These are phyloP conservation scores for Campoletis raptor DNA, from an alignment of 2,888 invertebrate species.

Conservation along the genomic window DNA sequence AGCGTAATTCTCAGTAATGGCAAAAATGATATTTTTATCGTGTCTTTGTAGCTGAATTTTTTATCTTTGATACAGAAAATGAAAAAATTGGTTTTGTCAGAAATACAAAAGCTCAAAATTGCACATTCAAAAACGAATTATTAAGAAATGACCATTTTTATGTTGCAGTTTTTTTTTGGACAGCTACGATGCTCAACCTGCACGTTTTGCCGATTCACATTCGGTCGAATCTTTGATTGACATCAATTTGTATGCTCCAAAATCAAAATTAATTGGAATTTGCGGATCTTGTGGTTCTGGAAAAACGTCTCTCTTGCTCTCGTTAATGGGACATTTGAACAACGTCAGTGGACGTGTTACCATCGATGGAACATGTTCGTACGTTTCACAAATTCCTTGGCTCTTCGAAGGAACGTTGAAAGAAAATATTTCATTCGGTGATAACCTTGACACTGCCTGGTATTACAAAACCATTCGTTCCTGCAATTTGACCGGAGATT, in stretches of 20 bases:
- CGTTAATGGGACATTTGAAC: constrained; percentile 85
- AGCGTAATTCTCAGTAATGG: constrained; percentile 57
- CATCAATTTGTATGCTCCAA: constrained; percentile 79
- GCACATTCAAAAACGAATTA: neutral
- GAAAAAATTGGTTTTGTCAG: neutral
- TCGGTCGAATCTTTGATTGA: constrained; percentile 68
- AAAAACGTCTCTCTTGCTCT: constrained; percentile 86
- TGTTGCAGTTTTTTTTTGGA: constrained; percentile 71
- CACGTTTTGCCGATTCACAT: constrained; percentile 56
- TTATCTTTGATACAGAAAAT: neutral
- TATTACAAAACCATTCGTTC: constrained; percentile 86
- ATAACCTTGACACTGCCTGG: constrained; percentile 85
- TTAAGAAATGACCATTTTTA: neutral
- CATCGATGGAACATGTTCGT: constrained; percentile 85
- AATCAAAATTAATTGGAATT: constrained; percentile 85
- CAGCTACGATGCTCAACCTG: constrained; percentile 61
- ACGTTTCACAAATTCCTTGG: constrained; percentile 87
- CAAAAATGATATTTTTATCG: neutral
- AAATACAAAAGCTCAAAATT: neutral
- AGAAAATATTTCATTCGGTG: constrained; percentile 88
- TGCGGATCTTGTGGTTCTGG: constrained; percentile 87
- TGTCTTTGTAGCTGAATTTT: neutral
- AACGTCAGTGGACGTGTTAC: constrained; percentile 82
- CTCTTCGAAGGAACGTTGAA: constrained; percentile 87
- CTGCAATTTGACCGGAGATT: constrained; percentile 86